These are phyloP conservation scores for Aulostomus chinensis DNA, from an alignment of 2,797 vertebrate species.

Conservation along the genomic window DNA sequence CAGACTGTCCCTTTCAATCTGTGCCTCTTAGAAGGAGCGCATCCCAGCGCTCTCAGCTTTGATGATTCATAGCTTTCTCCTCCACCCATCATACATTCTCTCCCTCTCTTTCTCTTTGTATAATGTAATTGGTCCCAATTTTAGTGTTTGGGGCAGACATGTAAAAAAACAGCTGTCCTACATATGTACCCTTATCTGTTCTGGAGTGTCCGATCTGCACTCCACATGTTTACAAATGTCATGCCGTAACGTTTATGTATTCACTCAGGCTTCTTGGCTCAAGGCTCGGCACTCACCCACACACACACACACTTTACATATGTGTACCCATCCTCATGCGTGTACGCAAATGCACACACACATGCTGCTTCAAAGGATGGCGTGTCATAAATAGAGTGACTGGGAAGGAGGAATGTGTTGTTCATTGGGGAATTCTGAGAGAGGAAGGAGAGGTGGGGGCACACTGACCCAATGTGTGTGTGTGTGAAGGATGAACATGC, in stretches of 20 bases:
- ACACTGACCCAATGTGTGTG: conserved; percentile 64
- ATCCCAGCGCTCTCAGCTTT: conserved; percentile 43
- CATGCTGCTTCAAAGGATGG: conserved; percentile 69
- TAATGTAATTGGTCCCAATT: conserved; percentile 55
- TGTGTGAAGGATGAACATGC: conserved; percentile 49
- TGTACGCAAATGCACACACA: conserved; percentile 41
- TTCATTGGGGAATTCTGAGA: conserved; percentile 72
- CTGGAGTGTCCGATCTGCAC: conserved; percentile 51
- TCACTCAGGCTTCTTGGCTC: neutral
- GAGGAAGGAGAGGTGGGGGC: conserved; percentile 49
- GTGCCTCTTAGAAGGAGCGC: conserved; percentile 42
- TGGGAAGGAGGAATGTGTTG: conserved; percentile 76
- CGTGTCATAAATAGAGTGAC: conserved; percentile 72
- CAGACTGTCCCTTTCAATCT: conserved; percentile 27
- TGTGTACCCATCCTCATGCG: conserved; percentile 10
- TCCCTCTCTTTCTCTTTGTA: conserved; percentile 34
- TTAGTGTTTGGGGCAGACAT: neutral
- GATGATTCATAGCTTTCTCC: conserved; percentile 76
- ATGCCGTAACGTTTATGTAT: conserved; percentile 51
- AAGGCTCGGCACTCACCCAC: conserved; percentile 6
- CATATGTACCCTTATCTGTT: conserved; percentile 49
- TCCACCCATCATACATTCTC: conserved; percentile 61
- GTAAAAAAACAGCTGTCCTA: conserved; percentile 55
- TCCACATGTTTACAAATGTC: conserved; percentile 7
- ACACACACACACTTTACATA: too few relatives aligned